Conservation (phyloP, 2,797 vertebrate species). For the Mus minutoides region DNA sequence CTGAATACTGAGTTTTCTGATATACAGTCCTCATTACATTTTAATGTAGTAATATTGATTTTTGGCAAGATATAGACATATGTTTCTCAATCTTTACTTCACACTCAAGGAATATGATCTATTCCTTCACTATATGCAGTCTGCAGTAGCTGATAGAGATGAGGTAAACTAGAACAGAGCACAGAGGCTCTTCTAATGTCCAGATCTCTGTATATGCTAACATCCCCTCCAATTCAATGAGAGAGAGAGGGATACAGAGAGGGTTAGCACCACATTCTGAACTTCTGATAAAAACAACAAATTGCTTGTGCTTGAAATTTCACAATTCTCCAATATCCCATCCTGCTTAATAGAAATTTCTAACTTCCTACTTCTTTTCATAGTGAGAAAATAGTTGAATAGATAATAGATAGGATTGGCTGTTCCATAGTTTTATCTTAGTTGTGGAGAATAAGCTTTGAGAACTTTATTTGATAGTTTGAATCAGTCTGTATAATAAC, state of each 20-base stretch:
- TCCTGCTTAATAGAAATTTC: slow-evolving; percentile 25
- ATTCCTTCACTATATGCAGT: not conserved
- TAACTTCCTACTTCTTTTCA: slow-evolving; percentile 31
- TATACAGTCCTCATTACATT: not conserved
- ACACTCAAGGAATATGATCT: not conserved
- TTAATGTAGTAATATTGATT: not conserved
- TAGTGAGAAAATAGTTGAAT: not conserved
- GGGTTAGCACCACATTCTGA: slow-evolving; percentile 29
- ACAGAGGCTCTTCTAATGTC: not conserved
- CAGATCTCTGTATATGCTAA: not conserved
- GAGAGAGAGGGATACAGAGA: no score
- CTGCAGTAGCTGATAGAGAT: not conserved
- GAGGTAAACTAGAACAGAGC: not conserved
- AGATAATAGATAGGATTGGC: not conserved
- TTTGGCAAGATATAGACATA: not conserved
- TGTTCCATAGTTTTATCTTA: slow-evolving; percentile 1
- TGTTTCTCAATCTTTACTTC: slow-evolving; percentile 22
- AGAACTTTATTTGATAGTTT: not conserved
- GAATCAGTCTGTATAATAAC: slow-evolving; percentile 32
- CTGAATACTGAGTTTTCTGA: slow-evolving; percentile 6
- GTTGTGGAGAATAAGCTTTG: not conserved
- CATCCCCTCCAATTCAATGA: not conserved
- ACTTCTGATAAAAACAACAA: not conserved
- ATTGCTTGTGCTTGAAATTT: not conserved
- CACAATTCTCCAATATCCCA: not conserved